Base-by-base conservation (phyloP, 2,113 vertebrate species). In the Anoplopoma fimbria region DNA sequence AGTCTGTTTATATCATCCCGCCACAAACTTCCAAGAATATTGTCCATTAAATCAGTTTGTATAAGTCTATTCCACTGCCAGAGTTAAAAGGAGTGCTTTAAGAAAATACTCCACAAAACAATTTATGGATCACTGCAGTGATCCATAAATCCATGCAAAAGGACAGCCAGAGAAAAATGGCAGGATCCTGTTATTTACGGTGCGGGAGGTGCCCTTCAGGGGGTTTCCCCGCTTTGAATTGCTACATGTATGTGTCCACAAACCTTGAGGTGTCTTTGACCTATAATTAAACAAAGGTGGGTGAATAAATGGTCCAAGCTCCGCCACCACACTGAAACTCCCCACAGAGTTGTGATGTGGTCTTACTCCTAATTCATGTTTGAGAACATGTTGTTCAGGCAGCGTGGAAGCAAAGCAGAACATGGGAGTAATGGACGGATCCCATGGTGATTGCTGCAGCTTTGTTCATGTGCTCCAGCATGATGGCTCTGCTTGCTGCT, bases 221-320 rank as follows among this genome's bases (percentile, higher is more conserved):
- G n/a, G 60, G 2, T 27, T 63, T 9, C 58, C 71, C 60, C 58
- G 38, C 14, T 75, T 82, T 81, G 29, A 62, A 82, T 58, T 65
- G 73, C 57, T 81, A 57, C 76, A 79, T 75, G 71, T 60, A 76
- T 81, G 80, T 78, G 88, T 70, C 73, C 63, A 79, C 75, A 90
- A 83, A 85, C 86, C 81, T 85, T 82, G 75, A 90, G 84, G 84
- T 88, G 83, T 88, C 78, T 86, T 88, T 82, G 79, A 83, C 75
- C 72, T 81, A 53, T 84, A 82, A 88, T 87, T 75, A 72, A 87
- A 78, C 76, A 87, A 88, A 85, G 87, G 72, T 88, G 84, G 84
- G 47, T 53, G 76, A 83, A 80, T 74, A 51, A 83, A 64, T 71
- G 60, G 80, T 83, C 77, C 63, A 71, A 64, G 74, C 61, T 38